Evolutionary conservation across 2,888 invertebrate species (phyloP).

Genomic region (Glyphotaelius pellucidus): DNA sequence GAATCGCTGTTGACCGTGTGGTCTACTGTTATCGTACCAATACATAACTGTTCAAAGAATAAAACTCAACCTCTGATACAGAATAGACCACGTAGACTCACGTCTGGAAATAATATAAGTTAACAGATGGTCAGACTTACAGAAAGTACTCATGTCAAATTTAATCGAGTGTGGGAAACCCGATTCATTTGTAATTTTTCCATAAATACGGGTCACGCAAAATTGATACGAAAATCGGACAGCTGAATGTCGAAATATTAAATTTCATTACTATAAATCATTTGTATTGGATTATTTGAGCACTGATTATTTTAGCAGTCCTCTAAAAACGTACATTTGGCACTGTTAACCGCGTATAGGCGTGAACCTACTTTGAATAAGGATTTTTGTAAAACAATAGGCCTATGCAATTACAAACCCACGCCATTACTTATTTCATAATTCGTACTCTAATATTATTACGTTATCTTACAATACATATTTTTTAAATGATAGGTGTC

Average conservation of each 20-base stretch:
- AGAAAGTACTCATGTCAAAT: neutral
- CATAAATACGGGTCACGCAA: neutral
- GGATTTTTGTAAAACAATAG: neutral
- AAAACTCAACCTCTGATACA: neutral
- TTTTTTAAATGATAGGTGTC: neutral
- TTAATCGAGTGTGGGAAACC: neutral
- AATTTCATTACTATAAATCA: neutral
- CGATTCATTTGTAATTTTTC: neutral
- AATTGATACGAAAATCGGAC: neutral
- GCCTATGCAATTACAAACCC: neutral
- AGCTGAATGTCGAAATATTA: neutral
- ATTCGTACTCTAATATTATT: neutral
- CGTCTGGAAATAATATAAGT: neutral
- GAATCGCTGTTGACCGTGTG: neutral
- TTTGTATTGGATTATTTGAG: neutral
- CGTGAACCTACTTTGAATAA: neutral
- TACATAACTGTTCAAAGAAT: slow-evolving; percentile 2
- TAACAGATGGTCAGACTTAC: neutral
- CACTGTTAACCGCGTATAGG: neutral
- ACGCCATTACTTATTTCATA: neutral
- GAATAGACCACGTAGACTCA: neutral
- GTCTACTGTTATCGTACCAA: neutral
- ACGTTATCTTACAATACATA: no score
- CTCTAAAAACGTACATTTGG: neutral
- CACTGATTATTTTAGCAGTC: neutral